phyloP scores from a whole-genome alignment of 2,113 vertebrate species.

The Diphyllodes magnificus region DNA sequence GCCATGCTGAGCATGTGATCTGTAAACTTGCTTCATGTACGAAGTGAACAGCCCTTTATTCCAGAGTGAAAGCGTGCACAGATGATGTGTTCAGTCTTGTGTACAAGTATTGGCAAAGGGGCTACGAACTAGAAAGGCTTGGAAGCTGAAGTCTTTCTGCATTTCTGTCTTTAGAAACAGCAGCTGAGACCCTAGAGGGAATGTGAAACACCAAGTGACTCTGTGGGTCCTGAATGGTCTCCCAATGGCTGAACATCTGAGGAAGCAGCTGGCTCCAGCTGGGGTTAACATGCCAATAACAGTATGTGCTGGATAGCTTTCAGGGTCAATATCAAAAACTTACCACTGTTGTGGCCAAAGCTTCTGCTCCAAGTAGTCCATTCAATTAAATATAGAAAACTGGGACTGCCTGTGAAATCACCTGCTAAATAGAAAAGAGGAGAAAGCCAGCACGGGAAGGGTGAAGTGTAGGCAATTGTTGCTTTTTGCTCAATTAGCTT shows the following conservation, averaged over 20 bases:
- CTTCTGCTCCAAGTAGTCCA: neutral
- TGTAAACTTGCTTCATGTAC: neutral
- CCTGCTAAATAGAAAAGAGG: neutral
- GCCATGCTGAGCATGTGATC: neutral
- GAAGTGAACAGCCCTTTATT: neutral
- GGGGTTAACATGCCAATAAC: neutral
- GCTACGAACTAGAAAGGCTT: neutral
- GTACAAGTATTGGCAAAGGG: neutral
- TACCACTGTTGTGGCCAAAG: neutral
- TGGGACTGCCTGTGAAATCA: neutral
- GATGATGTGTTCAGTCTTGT: neutral
- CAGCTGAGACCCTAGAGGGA: conserved; percentile 28
- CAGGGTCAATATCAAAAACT: neutral
- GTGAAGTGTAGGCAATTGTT: neutral
- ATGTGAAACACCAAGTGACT: neutral
- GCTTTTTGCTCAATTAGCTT: neutral
- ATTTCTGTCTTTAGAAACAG: conserved; percentile 7
- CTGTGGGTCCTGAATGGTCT: neutral
- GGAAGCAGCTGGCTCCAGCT: conserved; percentile 4
- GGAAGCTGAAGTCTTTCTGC: neutral
- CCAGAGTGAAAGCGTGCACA: neutral
- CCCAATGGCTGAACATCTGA: neutral
- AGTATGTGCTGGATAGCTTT: neutral
- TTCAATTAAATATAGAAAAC: neutral
- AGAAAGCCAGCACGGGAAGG: neutral